phyloP scores from a whole-genome alignment of 2,113 vertebrate genomes.

The Patagioenas fasciata region DNA sequence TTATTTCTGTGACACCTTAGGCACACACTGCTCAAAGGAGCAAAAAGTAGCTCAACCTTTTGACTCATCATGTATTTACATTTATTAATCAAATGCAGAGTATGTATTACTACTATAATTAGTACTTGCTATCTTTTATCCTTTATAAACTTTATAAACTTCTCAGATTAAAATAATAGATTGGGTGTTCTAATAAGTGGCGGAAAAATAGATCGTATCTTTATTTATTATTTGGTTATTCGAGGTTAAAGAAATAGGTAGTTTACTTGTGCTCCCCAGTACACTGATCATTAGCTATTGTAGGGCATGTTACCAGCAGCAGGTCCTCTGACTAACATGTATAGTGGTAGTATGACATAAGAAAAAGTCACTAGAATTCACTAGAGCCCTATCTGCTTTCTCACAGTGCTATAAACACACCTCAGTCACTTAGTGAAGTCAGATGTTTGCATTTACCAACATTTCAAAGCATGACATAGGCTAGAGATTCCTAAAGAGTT shows the following conservation, averaged over 20 bases:
- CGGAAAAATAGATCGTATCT: background rate
- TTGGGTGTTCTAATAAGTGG: background rate
- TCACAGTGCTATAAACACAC: background rate
- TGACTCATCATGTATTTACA: background rate
- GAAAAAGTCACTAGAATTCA: background rate
- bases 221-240: background rate
- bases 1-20: background rate
- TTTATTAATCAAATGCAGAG: background rate
- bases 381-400: background rate
- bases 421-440: background rate
- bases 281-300: background rate
- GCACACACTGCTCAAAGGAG: background rate
- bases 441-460: background rate
- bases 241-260: background rate
- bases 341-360: background rate
- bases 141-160: background rate
- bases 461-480: background rate
- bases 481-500: background rate
- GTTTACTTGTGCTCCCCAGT: background rate
- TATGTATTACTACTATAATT: background rate
- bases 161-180: background rate
- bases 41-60: background rate
- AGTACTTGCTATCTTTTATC: background rate
- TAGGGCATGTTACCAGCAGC: background rate
- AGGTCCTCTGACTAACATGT: background rate